These are phyloP conservation scores for Probosciger aterrimus DNA, from an alignment of 2,113 vertebrate species.

Conservation along the genomic window DNA sequence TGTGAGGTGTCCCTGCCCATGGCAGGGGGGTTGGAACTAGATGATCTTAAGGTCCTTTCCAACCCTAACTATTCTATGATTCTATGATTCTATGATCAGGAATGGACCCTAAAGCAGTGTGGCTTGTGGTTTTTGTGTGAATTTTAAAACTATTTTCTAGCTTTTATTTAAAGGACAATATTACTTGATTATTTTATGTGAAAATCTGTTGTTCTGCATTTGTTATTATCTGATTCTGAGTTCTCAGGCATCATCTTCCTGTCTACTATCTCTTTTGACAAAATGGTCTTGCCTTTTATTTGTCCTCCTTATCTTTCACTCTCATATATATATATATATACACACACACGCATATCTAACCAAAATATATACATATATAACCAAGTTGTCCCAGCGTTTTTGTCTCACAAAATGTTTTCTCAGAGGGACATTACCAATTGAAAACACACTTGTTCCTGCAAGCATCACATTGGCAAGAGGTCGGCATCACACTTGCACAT, in stretches of 20 bases:
- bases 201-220: not conserved
- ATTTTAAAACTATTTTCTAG: not conserved
- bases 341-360: not conserved
- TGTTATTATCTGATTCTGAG: not conserved
- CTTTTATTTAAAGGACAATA: not conserved
- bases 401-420: not conserved
- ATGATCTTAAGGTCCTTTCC: too few species aligned
- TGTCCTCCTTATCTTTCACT: not conserved
- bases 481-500: fast-evolving
- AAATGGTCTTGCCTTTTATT: not conserved
- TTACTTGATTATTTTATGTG: not conserved
- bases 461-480: not conserved
- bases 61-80: too few species aligned
- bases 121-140: not conserved
- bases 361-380: too few species aligned
- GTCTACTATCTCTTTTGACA: not conserved
- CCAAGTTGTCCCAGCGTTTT: not conserved
- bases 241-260: not conserved
- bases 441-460: not conserved
- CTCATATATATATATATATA: not conserved
- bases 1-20: too few species aligned
- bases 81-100: too few species aligned
- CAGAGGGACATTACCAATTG: not conserved
- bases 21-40: too few species aligned
- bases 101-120: not conserved